Base-by-base conservation (phyloP, 2,113 vertebrate genomes). In the Mirounga angustirostris region DNA sequence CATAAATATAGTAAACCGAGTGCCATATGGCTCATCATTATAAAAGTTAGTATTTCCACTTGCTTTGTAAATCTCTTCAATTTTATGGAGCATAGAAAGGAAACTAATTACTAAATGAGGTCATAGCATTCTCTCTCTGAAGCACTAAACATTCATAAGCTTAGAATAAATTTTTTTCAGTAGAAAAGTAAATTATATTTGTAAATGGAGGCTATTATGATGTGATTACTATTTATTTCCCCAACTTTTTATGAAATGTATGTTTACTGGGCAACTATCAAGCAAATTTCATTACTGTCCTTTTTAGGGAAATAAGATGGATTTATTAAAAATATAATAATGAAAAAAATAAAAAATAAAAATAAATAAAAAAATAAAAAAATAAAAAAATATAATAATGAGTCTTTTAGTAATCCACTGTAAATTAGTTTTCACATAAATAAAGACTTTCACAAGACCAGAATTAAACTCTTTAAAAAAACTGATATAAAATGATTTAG, bases 1-100 rank as follows among this genome's bases (percentile, higher is more conserved):
- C 94, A 97, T 98, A 98, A 96, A 97, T 84, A 92, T 96, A 67
- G 56, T 81, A 97, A 98, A 96, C 61, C 13, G 18, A 90, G 33
- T 95, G 56, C 97, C 97, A 98, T 97, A 96, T 91, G 91, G 76
- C 95, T 97, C 83, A 88, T 98, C 96, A 93, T 7, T 59, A 95
- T 78, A 74, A 95, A 97, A 96, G 97, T 80, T 96, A 74, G 50
- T 92, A 82, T 97, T 98, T 98, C 65, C 2, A 96, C 80, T 97
- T 98, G 18, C 95, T 98, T 97, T 98, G 15, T 97, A 98, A 96
- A 96, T 98, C 96, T 84, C 95, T 85, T 96, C 85, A 94, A 74
- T 96, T 97, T 96, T 97, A 94, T 97, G 94, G 40, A 79, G 83
- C 67, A 96, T 91, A 94, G 56, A 97, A 94, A 96, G 73, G 97